These are phyloP conservation scores for Conus betulinus DNA, from an alignment of 1,140 invertebrate genomes.

Conservation along the genomic window DNA sequence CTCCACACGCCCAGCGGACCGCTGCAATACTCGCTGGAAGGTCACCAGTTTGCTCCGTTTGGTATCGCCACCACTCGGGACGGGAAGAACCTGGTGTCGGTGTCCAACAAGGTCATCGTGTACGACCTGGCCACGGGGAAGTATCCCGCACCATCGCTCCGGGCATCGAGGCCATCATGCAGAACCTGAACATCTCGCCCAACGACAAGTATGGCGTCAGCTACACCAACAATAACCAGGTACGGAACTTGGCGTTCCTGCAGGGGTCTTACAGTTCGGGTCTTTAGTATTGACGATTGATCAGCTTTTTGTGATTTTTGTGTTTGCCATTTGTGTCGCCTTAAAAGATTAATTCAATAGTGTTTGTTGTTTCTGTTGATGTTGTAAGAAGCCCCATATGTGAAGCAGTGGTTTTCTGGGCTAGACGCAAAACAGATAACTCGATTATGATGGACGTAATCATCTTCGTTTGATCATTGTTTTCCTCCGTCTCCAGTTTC, in stretches of 20 bases:
- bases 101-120: constrained; percentile 97
- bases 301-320: too few species aligned
- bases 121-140: constrained; percentile 86
- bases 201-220: constrained; percentile 98
- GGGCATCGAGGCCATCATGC: constrained; percentile 94
- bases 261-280: too few species aligned
- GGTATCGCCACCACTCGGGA: constrained; percentile 94
- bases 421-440: too few species aligned
- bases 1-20: constrained; percentile 98
- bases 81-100: constrained; percentile 94
- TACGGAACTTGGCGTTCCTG: constrained; percentile 28
- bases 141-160: constrained; percentile 84
- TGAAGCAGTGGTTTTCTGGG: too few species aligned
- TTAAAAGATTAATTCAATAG: too few species aligned
- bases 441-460: too few species aligned
- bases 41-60: constrained; percentile 98
- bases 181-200: constrained; percentile 93
- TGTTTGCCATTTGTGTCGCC: too few species aligned
- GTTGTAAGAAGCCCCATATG: too few species aligned
- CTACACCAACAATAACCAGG: constrained; percentile 95
- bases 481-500: too few species aligned
- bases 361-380: too few species aligned
- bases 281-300: too few species aligned
- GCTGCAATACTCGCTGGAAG: constrained; percentile 97
- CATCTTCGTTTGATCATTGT: too few species aligned